These are phyloP conservation scores for Apeira syringaria DNA, from an alignment of 2,888 invertebrate genomes.

Conservation along the genomic window DNA sequence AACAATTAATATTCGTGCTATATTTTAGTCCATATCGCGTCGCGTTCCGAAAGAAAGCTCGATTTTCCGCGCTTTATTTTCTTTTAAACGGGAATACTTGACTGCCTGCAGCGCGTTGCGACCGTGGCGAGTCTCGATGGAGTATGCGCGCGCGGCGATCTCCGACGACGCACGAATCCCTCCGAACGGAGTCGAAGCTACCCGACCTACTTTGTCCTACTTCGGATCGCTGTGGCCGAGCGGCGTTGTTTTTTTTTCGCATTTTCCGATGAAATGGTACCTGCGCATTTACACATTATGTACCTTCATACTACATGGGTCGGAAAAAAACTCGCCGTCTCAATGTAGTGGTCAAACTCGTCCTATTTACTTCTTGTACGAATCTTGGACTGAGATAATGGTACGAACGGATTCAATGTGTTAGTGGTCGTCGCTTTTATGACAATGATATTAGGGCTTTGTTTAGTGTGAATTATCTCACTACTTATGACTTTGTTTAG, in stretches of 20 bases:
- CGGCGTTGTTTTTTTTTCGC: slow-evolving; percentile 72
- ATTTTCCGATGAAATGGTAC: slow-evolving; percentile 78
- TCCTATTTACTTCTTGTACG: slow-evolving; percentile 15
- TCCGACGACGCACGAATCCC: slow-evolving; percentile 54
- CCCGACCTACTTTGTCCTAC: slow-evolving; percentile 78
- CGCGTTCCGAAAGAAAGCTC: slow-evolving; percentile 47
- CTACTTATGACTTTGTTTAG: too few species aligned
- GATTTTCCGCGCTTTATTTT: slow-evolving; percentile 66
- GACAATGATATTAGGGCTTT: too few species aligned
- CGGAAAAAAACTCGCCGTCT: slow-evolving; percentile 44
- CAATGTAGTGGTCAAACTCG: slow-evolving; percentile 21
- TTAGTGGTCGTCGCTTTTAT: too few species aligned
- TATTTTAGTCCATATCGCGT: slow-evolving; percentile 56
- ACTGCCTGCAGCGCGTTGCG: slow-evolving; percentile 58
- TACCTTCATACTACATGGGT: slow-evolving; percentile 31
- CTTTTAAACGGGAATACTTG: slow-evolving; percentile 38
- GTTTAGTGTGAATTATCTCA: too few species aligned
- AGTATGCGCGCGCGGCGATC: slow-evolving; percentile 65
- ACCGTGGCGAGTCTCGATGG: slow-evolving; percentile 60
- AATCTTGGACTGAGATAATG: slow-evolving; percentile 2
- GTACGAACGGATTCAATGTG: too few species aligned
- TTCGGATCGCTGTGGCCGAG: slow-evolving; percentile 70
- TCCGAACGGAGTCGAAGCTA: slow-evolving; percentile 59
- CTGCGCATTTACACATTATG: slow-evolving; percentile 33
- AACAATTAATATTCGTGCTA: slow-evolving; percentile 20